Evolutionary conservation across 2,888 invertebrate genomes (phyloP), one percentile per base, ranked within the genome.

Genomic region (Drosophila silvestris): DNA sequence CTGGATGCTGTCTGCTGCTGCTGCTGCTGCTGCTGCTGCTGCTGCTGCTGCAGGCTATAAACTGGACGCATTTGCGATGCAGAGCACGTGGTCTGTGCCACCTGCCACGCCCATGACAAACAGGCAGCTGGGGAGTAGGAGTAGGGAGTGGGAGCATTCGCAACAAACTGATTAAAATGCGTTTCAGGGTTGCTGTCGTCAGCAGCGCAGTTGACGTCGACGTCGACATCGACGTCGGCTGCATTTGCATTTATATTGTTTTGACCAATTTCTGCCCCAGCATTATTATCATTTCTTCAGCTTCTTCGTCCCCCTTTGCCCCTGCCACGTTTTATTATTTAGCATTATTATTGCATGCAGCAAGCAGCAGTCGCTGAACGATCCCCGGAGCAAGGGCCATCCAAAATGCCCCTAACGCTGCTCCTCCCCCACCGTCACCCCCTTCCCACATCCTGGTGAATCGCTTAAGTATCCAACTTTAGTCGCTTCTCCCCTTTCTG

Each of bases 171-270:
- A 85, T 89, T 89, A 86, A 85, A 85, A 89, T 85, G 85, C 85
- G 71, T 85, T 84, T 73, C 89, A 77, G 83, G 77, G 70, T 69
- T 72, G 63, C 68, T 58, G 64, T 44, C 63, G 66, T 53, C 67
- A 58, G 57, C 74, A 70, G 67, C 62, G 53, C 41, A 44, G 65
- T 37, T 22, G 37, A 12, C 35, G 39, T 12, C 35, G 33, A 30
- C 47, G 70, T n/a, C 52, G 37, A 10, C 35, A 33, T 10, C 35
- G 32, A 33, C 47, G 70, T n/a, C 54, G 79, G 26, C 77, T 77
- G 81, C 86, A 85, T 85, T 85, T 85, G 85, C 85, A 85, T 85
- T 85, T 85, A 85, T 89, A 85, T 85, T 85, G 85, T 85, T 85
- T 85, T 85, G 89, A 85, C 81, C 80, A 81, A 81, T 81, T 81